Evolutionary conservation across 2,113 vertebrate species (phyloP), one percentile per base, ranked within the genome.

Genomic region (Apaloderma vittatum): DNA sequence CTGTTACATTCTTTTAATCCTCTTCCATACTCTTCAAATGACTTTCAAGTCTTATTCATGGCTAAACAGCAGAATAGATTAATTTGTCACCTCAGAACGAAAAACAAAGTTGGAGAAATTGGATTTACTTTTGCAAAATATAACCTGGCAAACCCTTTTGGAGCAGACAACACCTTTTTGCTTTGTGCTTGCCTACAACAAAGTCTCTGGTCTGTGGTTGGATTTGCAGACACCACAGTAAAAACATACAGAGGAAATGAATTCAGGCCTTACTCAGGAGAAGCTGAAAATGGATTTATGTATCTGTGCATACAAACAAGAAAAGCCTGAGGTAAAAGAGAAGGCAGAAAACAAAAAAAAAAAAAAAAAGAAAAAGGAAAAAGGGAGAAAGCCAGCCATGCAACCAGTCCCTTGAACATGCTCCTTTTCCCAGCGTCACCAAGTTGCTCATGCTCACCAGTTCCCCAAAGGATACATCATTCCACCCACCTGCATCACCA

Each of bases 371-470:
- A 26, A 27, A 82, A n/a, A 45, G 22, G 15, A 23, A 36, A 65
- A 46, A 78, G 32, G 29, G 58, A 37, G 12, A 71, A 92, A 67
- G 8, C 10, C 55, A 77, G 29, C 13, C 15, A 7, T 6, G 9
- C 15, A 32, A 30, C 24, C 57, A 36, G 5, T 6, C 24, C 16
- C 73, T 68, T 4, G 3, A 29, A 9, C 7, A 37, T 15, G 8
- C 3, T 66, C 11, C 27, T 57, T 30, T 24, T 30, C 63, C 63
- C 58, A 55, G 7, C 37, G n/a, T 22, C 43, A 2, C 54, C 0
- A 2, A 10, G 8, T 0, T 40, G 0, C 9, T 6, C 21, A 2
- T 1, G 15, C 30, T 12, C 30, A 12, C 11, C 34, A 4, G 0
- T 30, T 49, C 27, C 61, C 15, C 54, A 21, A 15, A 24, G 58